Percentiles rank a stretch among this genome's conserved stretches.
Evolutionary conservation across 2,113 vertebrate species (phyloP).

Genomic region (Hemiprocne comata): DNA sequence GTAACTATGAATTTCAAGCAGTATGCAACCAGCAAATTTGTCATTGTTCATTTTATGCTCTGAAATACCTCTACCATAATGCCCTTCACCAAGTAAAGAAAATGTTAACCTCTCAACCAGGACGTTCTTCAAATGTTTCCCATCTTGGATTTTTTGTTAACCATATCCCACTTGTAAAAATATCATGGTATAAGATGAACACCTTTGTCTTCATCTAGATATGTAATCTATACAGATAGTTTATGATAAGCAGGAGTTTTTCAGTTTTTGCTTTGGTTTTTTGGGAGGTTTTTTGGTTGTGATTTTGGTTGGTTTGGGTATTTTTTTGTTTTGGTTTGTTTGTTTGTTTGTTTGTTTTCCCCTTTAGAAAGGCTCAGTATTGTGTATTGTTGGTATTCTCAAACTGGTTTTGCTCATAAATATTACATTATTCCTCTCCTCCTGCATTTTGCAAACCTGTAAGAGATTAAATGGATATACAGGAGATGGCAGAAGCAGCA

Average conservation of each 20-base stretch:
- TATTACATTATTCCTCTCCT: not conserved
- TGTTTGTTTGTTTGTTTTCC: not conserved
- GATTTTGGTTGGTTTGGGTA: not conserved
- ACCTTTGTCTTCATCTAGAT: not conserved
- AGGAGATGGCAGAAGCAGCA: constrained; percentile 61
- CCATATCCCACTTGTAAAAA: not conserved
- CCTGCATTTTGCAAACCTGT: not conserved
- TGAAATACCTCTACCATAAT: not conserved
- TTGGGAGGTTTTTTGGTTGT: not conserved
- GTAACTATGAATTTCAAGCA: not conserved
- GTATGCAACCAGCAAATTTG: not conserved
- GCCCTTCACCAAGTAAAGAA: not conserved
- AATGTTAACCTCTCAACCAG: not conserved
- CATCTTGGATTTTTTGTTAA: not conserved
- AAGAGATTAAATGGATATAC: constrained; percentile 36
- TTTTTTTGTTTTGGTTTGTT: not conserved
- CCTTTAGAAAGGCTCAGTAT: not conserved
- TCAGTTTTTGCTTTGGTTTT: not conserved
- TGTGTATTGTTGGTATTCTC: not conserved
- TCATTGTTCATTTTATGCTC: not conserved
- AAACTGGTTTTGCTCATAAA: not conserved
- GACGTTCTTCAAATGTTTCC: not conserved
- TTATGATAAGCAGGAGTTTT: not conserved
- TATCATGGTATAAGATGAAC: not conserved
- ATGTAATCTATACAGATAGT: not conserved